Evolutionary conservation across 2,888 invertebrate species (phyloP), one percentile per base, ranked within the genome.

Genomic region (Papilio gigon): DNA sequence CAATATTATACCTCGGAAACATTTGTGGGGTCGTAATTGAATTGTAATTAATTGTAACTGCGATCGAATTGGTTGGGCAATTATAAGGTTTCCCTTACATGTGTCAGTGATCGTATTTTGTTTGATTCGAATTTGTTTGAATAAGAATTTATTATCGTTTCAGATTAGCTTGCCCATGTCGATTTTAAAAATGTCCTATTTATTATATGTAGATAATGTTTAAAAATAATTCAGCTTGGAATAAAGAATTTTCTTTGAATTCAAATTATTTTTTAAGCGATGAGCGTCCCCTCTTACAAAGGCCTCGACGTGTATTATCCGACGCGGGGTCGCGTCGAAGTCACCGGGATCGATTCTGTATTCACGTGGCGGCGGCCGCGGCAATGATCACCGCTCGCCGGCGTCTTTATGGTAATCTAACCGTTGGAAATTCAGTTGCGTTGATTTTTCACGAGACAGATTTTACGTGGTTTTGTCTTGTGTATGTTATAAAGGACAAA

Each of bases 381-480:
- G 81, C 85, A 83, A 87, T 88, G 85, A 88, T 89, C 86, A 87
- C 88, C 83, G 82, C 68, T 83, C 82, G 75, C 77, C 77, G 77
- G 74, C 81, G 83, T 84, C 83, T 87, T 88, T 89, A 88, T 88
- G 88, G 78, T 88, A 89, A 89, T 89, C 76, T 80, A 72, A 80
- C 79, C 76, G 82, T 76, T 80, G 80, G 83, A 83, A 86, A 84
- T 88, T 88, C 85, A 86, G 84, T 86, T 84, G 84, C 84, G 80
- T 85, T 84, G 85, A 85, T 86, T 88, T 84, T 64, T 64, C 64
- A 58, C 8, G 44, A 59, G 35, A 17, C 35, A 25, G 17, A 30
- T 63, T 63, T 63, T 35, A 63, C 37, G 22, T 47, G 8, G 50
- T n/a, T 30, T 27, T 53, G 25, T 50, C 27, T 53, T n/a, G 30